Percentiles rank a stretch among this genome's conserved stretches.
These are phyloP conservation scores for Patella vulgata DNA, from an alignment of 1,140 invertebrate species.

Conservation along the genomic window DNA sequence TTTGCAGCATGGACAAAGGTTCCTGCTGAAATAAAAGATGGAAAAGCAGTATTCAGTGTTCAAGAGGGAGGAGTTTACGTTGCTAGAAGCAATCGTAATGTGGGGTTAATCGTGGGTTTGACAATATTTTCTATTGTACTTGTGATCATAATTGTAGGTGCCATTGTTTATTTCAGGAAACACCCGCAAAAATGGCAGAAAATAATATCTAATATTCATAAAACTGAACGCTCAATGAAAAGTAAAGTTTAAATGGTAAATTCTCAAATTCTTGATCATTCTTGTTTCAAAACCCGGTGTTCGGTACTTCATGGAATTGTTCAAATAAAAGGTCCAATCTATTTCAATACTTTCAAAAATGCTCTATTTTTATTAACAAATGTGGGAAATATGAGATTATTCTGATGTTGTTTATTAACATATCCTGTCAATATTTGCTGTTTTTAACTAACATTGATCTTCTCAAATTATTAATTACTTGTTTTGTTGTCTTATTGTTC, in stretches of 20 bases:
- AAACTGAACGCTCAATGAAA: slow-evolving; percentile 42
- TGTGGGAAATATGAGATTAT: no score
- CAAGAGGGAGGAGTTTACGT: slow-evolving; percentile 56
- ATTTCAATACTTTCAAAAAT: no score
- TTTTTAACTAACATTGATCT: no score
- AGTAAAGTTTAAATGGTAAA: slow-evolving; percentile 37
- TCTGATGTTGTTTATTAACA: no score
- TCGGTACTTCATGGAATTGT: no score
- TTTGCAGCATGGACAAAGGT: slow-evolving; percentile 52
- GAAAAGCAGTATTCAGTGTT: slow-evolving; percentile 42
- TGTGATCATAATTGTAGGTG: slow-evolving; percentile 42
- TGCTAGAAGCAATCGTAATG: slow-evolving; percentile 33
- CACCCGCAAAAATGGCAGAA: slow-evolving; percentile 52
- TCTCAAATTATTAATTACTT: no score
- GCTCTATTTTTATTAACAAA: no score
- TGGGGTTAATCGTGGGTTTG: slow-evolving; percentile 48
- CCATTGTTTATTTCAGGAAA: slow-evolving; percentile 47
- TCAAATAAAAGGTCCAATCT: no score
- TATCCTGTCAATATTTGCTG: no score
- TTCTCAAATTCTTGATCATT: no score
- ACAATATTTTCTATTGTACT: slow-evolving; percentile 43
- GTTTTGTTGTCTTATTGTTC: no score
- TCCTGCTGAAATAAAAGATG: slow-evolving; percentile 38
- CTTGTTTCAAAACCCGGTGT: no score
- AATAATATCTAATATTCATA: slow-evolving; percentile 40